Percentiles rank a stretch among this genome's conserved stretches.
Conservation (phyloP, 92 coral and sea anemone genomes). For the Pocillopora meandrina region DNA sequence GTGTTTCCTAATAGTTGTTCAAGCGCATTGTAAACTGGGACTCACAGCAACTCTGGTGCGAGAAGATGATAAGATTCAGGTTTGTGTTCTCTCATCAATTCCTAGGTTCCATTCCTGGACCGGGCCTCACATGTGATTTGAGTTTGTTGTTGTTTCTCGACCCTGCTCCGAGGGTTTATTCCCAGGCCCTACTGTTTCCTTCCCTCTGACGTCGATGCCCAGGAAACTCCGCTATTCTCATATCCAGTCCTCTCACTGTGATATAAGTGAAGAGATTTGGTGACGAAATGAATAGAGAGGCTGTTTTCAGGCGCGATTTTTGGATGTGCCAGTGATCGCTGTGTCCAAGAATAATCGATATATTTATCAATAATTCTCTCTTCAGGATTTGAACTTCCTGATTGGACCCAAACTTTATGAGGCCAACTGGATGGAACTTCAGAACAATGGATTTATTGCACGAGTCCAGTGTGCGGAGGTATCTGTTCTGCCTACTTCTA, state of each 20-base stretch:
- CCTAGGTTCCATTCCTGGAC: too few relatives aligned
- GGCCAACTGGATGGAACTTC: conserved; percentile 99
- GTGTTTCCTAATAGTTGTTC: conserved; percentile 66
- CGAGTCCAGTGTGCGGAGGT: conserved; percentile 99
- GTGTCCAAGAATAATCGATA: background rate
- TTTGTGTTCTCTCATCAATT: background rate
- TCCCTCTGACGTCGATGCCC: too few relatives aligned
- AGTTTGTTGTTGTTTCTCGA: too few relatives aligned
- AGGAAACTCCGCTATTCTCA: too few relatives aligned
- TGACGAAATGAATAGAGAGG: too few relatives aligned
- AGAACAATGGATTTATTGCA: conserved; percentile 94
- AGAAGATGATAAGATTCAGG: conserved; percentile 99
- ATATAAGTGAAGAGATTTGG: too few relatives aligned
- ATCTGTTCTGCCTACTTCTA: background rate
- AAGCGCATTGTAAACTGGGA: conserved; percentile 98
- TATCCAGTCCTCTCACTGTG: too few relatives aligned
- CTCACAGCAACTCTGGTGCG: conserved; percentile 98
- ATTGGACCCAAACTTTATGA: conserved; percentile 98
- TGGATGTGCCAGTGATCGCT: too few relatives aligned
- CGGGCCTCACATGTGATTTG: too few relatives aligned
- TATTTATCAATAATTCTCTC: background rate
- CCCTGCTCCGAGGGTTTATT: too few relatives aligned
- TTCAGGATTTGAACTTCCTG: conserved; percentile 89
- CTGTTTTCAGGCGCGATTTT: too few relatives aligned
- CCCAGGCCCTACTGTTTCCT: too few relatives aligned